Base-by-base conservation (phyloP, 1,140 invertebrate species). In the Copidosoma floridanum region DNA sequence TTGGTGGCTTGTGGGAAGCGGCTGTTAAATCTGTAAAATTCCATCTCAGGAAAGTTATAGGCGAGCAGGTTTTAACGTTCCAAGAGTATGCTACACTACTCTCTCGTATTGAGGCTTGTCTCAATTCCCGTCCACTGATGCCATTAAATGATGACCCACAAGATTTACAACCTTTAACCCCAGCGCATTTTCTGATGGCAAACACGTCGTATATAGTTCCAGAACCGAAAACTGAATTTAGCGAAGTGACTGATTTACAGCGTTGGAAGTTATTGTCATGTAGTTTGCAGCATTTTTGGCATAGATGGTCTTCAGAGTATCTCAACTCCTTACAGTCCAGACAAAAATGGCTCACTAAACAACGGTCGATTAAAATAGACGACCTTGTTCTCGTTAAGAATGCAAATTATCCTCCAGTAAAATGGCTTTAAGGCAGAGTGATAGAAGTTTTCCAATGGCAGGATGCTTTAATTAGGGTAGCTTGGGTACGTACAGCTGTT, bases 41-140 rank as follows among this genome's bases (percentile, higher is more conserved):
- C 35, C 60, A 67, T 35, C 35, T 67, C 1, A 32, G n/a, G n/a
- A n/a, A n/a, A n/a, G n/a, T n/a, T n/a, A n/a, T n/a, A n/a, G n/a
- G n/a, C n/a, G n/a, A n/a, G n/a, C n/a, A n/a, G n/a, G n/a, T n/a
- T n/a, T n/a, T n/a, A n/a, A n/a, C n/a, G n/a, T n/a, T n/a, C n/a
- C 38, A 8, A 40, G 54, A 56, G 46, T 67, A 0, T 12, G 60
- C 21, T 12, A 70, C 68, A 8, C 24, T 68, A 4, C 55, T 67
- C 6, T 14, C n/a, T 41, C 55, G 65, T 32, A 57, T 69, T 18
- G 69, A 68, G 51, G 43, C 59, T 11, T 57, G 48, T 29, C 21
- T 70, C 8, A 70, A 70, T 29, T 68, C 69, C 4, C 27, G 65
- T 20, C 65, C 65, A 4, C 47, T 67, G 7, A 40, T 12, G 11